phyloP scores from a whole-genome alignment of 2,113 vertebrate genomes.

The Pionites leucogaster region DNA sequence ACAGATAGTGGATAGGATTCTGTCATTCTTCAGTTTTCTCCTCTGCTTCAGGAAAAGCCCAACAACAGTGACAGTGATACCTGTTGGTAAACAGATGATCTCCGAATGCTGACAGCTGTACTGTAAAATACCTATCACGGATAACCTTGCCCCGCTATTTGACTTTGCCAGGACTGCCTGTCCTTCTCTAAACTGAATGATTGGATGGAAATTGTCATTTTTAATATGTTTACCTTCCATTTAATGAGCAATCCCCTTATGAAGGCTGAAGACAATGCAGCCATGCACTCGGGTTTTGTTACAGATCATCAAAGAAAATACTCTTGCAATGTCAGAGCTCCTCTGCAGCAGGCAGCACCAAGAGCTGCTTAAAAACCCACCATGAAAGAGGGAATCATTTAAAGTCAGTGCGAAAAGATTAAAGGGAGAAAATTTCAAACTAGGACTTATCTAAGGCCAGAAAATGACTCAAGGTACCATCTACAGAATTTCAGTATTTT shows the following conservation, averaged over 20 bases:
- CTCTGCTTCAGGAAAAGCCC: not conserved
- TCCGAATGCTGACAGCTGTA: not conserved
- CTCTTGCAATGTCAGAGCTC: constrained; percentile 18
- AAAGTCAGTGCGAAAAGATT: not conserved
- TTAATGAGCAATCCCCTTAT: constrained; percentile 25
- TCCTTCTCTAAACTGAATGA: constrained; percentile 11
- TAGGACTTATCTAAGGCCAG: not conserved
- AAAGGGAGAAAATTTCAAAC: constrained; percentile 32
- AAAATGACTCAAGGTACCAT: not conserved
- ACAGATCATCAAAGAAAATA: constrained; percentile 26
- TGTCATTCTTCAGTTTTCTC: not conserved
- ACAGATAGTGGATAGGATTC: not conserved
- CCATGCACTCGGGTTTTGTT: not conserved
- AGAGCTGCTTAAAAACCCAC: not conserved
- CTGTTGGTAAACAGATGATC: constrained; percentile 3
- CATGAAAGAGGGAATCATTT: not conserved
- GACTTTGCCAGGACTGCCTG: not conserved
- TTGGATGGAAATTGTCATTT: constrained; percentile 12
- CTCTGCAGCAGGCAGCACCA: not conserved
- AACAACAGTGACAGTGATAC: not conserved
- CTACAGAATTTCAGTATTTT: not conserved
- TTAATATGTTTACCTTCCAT: constrained; percentile 39
- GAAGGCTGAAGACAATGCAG: constrained; percentile 2
- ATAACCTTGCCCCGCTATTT: not conserved
- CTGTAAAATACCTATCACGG: not conserved